Conservation (phyloP, 2,888 invertebrate genomes). For the Melinaea marsaeus region DNA sequence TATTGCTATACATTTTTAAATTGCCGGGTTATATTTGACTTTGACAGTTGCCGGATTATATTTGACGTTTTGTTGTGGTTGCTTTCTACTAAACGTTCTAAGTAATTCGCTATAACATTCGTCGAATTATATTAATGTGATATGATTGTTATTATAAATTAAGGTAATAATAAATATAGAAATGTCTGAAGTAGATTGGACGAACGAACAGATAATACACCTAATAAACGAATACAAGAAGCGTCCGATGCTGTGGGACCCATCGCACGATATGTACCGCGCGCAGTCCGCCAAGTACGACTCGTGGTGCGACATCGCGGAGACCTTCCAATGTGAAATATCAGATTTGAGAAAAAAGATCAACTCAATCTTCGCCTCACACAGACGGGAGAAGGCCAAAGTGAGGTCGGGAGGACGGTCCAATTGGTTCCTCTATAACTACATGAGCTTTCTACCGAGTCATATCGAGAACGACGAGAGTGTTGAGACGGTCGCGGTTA, state of each 20-base stretch:
- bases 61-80: too few relatives aligned
- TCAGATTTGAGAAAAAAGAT: constrained; percentile 61
- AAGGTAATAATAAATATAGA: not conserved
- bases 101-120: not conserved
- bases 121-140: not conserved
- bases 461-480: constrained; percentile 42
- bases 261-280: constrained; percentile 46
- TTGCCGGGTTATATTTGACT: too few relatives aligned
- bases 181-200: constrained; percentile 59
- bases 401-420: constrained; percentile 53
- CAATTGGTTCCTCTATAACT: constrained; percentile 60
- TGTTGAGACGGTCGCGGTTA: constrained; percentile 2
- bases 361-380: constrained; percentile 66
- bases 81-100: not conserved
- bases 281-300: constrained; percentile 56
- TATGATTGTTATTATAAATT: not conserved
- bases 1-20: too few relatives aligned
- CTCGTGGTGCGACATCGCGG: constrained; percentile 57
- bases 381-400: constrained; percentile 60
- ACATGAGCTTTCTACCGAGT: constrained; percentile 56
- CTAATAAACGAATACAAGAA: constrained; percentile 54
- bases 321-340: constrained; percentile 55
- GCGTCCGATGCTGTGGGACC: constrained; percentile 58
- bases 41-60: too few relatives aligned
- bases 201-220: constrained; percentile 48